Evolutionary conservation across 2,797 vertebrate species (phyloP), one percentile per base, ranked within the genome.

Genomic region (Manis pentadactyla): DNA sequence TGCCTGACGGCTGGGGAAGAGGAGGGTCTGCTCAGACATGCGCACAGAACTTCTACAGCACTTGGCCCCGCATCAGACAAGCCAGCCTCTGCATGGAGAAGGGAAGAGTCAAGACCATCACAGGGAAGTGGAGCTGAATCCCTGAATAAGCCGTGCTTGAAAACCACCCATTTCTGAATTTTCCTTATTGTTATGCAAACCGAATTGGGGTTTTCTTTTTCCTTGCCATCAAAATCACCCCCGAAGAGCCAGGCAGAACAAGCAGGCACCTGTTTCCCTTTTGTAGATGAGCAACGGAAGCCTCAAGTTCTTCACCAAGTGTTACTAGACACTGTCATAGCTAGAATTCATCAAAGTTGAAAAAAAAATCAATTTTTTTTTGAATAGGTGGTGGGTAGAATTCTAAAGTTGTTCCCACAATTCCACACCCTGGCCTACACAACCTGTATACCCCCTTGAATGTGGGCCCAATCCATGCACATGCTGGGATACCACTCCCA

Each of bases 361-460:
- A n/a, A 59, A 27, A 27, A 31, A 27, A 59, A 27, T 12, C 27
- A 90, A n/a, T 27, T 84, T 66, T 79, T 59, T 42, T 57, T 39
- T 18, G 6, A n/a, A 14, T 57, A 31, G 23, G 37, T 13, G 21
- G 17, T 29, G 13, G 34, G 21, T 21, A 63, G 34, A 42, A n/a
- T 78, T 71, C 63, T 55, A 66, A 57, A n/a, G 29, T 18, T n/a
- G n/a, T 51, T 11, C n/a, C 27, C 59, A 17, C 1, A n/a, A 64
- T 57, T 0, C 37, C 2, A 4, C 23, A 10, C 11, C 18, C 5
- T 21, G 3, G 18, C 39, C 0, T 19, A 7, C 0, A 1, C 42
- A 31, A 9, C 21, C 46, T 69, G 25, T 21, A 25, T 37, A n/a
- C 23, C 25, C 27, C n/a, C n/a, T 59, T 31, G 61, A 23, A 19